Percentiles rank a stretch among this genome's conserved stretches.
Conservation (phyloP, 2,888 invertebrate species). For the Patella depressa region DNA sequence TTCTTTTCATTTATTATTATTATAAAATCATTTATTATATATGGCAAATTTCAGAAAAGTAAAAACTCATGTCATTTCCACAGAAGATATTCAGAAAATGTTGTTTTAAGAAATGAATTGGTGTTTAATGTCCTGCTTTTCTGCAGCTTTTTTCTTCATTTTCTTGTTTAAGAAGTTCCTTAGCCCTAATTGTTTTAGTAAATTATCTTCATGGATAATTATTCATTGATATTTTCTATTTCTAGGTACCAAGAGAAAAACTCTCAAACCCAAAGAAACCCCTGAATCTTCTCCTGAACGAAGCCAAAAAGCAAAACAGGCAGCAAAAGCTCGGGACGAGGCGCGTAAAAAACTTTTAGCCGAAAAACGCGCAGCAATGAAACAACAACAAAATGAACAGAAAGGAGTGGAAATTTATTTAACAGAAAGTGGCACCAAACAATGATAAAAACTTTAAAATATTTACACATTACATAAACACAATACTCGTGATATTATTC, state of each 20-base stretch:
- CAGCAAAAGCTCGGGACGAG: conserved; percentile 72
- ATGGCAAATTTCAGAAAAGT: no score
- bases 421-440: conserved; percentile 29
- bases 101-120: no score
- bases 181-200: no score
- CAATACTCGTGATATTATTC: no score
- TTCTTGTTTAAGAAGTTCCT: neutral
- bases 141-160: neutral
- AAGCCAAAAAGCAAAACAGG: conserved; percentile 60
- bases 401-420: conserved; percentile 48
- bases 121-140: neutral
- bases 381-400: conserved; percentile 51
- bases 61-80: no score
- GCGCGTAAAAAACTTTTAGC: conserved; percentile 87
- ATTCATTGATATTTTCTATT: conserved; percentile 8
- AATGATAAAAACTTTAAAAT: conserved; percentile 15
- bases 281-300: conserved; percentile 62
- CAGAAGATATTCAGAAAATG: no score
- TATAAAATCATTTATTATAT: no score
- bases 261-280: conserved; percentile 54
- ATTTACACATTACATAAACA: no score
- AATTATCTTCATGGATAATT: neutral
- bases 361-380: conserved; percentile 77
- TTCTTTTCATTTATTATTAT: no score
- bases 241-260: conserved; percentile 53